phyloP scores from a whole-genome alignment of 2,797 vertebrate genomes.

The Sciaenops ocellatus region DNA sequence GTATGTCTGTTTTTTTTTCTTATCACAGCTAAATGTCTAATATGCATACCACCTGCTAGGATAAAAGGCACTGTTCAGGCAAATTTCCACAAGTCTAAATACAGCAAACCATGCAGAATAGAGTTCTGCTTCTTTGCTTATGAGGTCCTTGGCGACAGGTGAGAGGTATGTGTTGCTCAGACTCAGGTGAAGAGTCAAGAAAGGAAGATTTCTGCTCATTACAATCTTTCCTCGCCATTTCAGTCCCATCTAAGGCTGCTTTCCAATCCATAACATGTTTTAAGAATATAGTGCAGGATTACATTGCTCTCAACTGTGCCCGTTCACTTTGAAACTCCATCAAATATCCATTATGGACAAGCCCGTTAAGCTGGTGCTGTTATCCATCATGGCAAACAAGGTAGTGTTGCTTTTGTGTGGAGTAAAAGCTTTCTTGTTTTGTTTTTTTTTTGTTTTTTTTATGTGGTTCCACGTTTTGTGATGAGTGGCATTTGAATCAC shows the following conservation, averaged over 20 bases:
- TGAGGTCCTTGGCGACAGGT: constrained; percentile 54
- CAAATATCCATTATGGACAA: constrained; percentile 67
- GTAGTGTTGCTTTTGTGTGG: constrained; percentile 54
- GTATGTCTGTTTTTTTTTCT: constrained; percentile 50
- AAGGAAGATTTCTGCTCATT: constrained; percentile 51
- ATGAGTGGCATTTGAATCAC: constrained; percentile 58
- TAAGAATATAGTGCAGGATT: constrained; percentile 20
- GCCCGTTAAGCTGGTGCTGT: constrained; percentile 53
- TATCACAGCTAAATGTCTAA: constrained; percentile 78
- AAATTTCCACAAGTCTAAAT: constrained; percentile 64
- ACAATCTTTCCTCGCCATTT: constrained; percentile 39
- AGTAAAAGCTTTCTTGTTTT: constrained; percentile 33
- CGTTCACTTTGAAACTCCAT: constrained; percentile 63
- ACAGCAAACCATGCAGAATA: constrained; percentile 58
- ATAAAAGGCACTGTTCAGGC: constrained; percentile 69
- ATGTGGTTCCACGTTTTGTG: constrained; percentile 40
- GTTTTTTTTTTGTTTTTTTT: not conserved
- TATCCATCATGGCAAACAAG: constrained; percentile 72
- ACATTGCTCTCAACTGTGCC: constrained; percentile 45
- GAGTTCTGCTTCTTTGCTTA: constrained; percentile 40
- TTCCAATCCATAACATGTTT: constrained; percentile 35
- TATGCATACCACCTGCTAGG: constrained; percentile 75
- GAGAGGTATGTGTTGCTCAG: constrained; percentile 52
- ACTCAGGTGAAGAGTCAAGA: constrained; percentile 26
- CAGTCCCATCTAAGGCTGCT: constrained; percentile 29